A percentile compares a stretch with the other conserved stretches of the same genome.
phyloP scores from a whole-genome alignment of 1,140 invertebrate species.

The Melitaea cinxia region DNA sequence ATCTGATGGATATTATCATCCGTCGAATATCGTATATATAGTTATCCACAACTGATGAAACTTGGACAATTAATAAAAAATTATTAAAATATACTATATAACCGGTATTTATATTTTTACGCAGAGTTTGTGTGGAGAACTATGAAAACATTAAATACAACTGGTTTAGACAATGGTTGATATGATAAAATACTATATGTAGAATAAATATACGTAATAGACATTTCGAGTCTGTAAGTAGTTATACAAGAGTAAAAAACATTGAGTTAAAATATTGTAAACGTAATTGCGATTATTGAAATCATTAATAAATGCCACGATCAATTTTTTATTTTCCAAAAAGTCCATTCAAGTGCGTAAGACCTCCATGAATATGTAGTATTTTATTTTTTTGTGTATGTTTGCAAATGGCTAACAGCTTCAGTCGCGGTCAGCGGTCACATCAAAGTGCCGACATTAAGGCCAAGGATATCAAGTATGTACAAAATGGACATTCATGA shows the following conservation, averaged over 20 bases:
- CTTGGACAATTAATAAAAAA: too few relatives aligned
- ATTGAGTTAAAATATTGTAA: background rate
- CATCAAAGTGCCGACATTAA: conserved; percentile 68
- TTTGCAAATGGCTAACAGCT: conserved; percentile 64
- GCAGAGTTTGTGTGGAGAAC: too few relatives aligned
- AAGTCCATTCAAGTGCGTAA: conserved; percentile 29
- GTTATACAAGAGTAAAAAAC: conserved; percentile 12
- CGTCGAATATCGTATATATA: too few relatives aligned
- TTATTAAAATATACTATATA: too few relatives aligned
- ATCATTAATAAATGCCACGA: conserved; percentile 23
- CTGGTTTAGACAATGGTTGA: too few relatives aligned
- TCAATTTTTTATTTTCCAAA: conserved; percentile 24
- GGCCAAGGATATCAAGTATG: conserved; percentile 61
- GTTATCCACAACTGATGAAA: too few relatives aligned
- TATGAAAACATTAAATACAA: too few relatives aligned
- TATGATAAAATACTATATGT: conserved; percentile 1
- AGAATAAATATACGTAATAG: too few relatives aligned
- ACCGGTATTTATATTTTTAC: too few relatives aligned
- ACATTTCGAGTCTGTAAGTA: background rate
- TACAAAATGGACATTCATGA: conserved; percentile 68
- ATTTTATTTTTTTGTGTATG: conserved; percentile 57
- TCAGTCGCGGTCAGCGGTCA: conserved; percentile 45
- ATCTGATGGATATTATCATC: too few relatives aligned
- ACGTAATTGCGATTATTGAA: conserved; percentile 13
- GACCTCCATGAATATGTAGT: conserved; percentile 33